phyloP scores from a whole-genome alignment of 2,113 vertebrate genomes.

The Gulo gulo region DNA sequence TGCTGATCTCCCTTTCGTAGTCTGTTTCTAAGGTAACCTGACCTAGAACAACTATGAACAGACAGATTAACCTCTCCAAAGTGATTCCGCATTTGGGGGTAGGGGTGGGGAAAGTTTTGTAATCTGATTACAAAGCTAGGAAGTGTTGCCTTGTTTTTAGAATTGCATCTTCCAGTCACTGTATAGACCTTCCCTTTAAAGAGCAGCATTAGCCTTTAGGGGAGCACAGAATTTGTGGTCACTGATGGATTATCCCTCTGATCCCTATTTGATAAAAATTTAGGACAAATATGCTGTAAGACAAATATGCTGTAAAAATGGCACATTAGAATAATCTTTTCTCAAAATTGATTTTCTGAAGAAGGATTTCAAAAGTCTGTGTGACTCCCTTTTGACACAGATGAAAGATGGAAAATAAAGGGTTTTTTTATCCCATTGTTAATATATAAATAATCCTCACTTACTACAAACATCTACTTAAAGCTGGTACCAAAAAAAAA shows the following conservation, averaged over 20 bases:
- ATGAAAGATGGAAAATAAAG: background rate
- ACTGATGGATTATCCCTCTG: background rate
- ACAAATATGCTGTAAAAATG: background rate
- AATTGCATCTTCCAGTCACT: background rate
- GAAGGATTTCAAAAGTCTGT: constrained; percentile 40
- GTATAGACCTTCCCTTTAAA: background rate
- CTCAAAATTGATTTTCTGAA: constrained; percentile 40
- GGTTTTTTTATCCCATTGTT: constrained; percentile 19
- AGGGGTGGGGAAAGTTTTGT: background rate
- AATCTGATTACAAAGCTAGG: background rate
- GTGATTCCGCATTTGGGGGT: too few relatives aligned
- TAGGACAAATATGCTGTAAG: background rate
- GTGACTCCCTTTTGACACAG: constrained; percentile 42
- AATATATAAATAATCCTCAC: constrained; percentile 2
- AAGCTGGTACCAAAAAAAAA: background rate
- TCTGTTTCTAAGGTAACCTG: background rate
- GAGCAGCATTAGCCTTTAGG: background rate
- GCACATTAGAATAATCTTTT: constrained; percentile 15
- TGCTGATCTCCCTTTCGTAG: background rate
- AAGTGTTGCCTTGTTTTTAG: background rate
- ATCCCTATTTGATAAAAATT: background rate
- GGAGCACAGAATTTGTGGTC: background rate
- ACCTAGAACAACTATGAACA: background rate
- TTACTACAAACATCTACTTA: background rate
- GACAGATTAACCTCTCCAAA: background rate